Evolutionary conservation across 2,113 vertebrate genomes (phyloP).

Genomic region (Lethenteron camtschaticum): DNA sequence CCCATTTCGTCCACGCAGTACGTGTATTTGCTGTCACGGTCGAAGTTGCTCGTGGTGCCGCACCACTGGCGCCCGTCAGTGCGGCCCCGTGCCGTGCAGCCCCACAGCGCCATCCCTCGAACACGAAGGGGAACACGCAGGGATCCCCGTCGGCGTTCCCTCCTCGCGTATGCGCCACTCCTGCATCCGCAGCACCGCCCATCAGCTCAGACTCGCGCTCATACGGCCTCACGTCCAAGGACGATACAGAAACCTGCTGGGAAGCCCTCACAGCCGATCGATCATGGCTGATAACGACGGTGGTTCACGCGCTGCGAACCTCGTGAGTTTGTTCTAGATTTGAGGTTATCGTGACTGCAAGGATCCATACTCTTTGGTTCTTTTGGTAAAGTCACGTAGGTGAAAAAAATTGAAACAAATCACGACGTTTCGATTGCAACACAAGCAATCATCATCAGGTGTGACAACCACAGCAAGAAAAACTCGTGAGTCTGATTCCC

Average conservation of each 20-base stretch:
- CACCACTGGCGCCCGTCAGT: constrained; percentile 78
- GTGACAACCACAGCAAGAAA: too few relatives aligned
- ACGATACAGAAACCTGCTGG: too few relatives aligned
- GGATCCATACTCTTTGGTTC: too few relatives aligned
- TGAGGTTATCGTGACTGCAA: too few relatives aligned
- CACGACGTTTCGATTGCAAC: too few relatives aligned
- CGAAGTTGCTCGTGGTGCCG: constrained; percentile 57
- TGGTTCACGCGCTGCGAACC: constrained; percentile 21
- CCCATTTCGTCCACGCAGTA: constrained; percentile 62
- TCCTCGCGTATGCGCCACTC: constrained; percentile 31
- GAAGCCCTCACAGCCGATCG: too few relatives aligned
- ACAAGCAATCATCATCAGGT: too few relatives aligned
- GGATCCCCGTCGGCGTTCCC: constrained; percentile 65
- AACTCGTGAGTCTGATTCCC: too few relatives aligned
- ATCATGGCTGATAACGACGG: constrained; percentile 24
- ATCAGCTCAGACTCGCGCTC: neutral
- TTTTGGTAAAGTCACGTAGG: too few relatives aligned
- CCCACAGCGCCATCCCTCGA: constrained; percentile 52
- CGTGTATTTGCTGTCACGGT: constrained; percentile 52
- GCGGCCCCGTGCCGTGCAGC: constrained; percentile 63
- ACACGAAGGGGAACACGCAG: constrained; percentile 63
- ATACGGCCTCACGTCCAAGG: too few relatives aligned
- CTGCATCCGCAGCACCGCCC: neutral
- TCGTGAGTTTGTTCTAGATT: too few relatives aligned
- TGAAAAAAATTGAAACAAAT: too few relatives aligned